Evolutionary conservation across 2,888 invertebrate species (phyloP).

Genomic region (Polymixis lichenea): DNA sequence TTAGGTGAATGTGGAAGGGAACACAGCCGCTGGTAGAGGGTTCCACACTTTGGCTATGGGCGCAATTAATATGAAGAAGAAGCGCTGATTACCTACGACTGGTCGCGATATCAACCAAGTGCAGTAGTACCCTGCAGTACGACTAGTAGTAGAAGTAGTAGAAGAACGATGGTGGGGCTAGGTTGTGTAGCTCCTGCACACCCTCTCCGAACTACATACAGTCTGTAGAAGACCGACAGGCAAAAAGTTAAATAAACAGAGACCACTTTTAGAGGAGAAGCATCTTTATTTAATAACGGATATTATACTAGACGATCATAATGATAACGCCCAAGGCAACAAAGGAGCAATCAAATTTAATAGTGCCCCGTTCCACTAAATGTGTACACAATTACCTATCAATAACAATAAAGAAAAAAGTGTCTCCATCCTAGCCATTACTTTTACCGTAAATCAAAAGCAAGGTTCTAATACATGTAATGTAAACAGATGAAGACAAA

Average conservation of each 20-base stretch:
- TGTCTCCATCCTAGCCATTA: background rate
- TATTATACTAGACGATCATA: background rate
- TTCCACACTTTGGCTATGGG: no score
- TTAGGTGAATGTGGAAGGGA: no score
- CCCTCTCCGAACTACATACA: no score
- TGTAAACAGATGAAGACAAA: constrained; percentile 52
- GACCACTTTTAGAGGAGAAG: background rate
- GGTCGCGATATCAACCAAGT: no score
- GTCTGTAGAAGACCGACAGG: no score
- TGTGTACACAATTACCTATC: background rate
- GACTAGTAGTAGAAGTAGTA: no score
- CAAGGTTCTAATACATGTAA: constrained; percentile 31
- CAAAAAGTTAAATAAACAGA: background rate
- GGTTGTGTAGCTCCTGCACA: no score
- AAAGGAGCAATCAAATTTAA: background rate
- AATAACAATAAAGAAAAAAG: constrained; percentile 2
- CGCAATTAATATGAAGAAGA: no score
- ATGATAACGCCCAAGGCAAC: background rate
- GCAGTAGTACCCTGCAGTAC: no score
- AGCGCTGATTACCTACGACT: no score
- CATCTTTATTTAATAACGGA: background rate
- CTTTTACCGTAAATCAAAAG: constrained; percentile 38
- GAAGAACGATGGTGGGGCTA: no score
- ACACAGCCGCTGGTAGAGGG: no score
- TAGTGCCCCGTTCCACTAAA: background rate